Conservation (phyloP, 92 coral and sea anemone species). For the Muricea muricata region DNA sequence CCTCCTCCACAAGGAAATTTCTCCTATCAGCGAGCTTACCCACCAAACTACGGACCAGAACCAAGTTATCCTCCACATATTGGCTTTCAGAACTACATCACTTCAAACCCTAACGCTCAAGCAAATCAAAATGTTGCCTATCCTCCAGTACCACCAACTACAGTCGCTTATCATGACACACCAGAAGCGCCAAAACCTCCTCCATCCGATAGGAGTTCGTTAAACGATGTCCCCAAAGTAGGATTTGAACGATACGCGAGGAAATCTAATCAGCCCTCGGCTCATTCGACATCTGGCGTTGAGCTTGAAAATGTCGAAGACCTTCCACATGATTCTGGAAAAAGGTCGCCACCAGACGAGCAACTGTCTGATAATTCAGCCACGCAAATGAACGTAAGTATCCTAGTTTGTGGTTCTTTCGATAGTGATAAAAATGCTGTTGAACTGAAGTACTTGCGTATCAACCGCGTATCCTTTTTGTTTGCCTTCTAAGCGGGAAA, state of each 20-base stretch:
- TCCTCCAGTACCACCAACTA: background rate
- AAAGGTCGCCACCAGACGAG: background rate
- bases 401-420: background rate
- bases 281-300: slow-evolving; percentile 26
- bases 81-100: slow-evolving; percentile 31
- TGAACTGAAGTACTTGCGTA: too few species aligned
- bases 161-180: slow-evolving; percentile 5
- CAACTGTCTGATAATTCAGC: slow-evolving; percentile 2
- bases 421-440: too few species aligned
- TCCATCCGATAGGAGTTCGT: background rate
- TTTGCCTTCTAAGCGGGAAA: too few species aligned
- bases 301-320: slow-evolving; percentile 37
- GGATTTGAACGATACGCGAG: slow-evolving; percentile 26
- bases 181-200: background rate
- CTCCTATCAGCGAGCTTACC: slow-evolving; percentile 3
- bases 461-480: too few species aligned
- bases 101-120: background rate
- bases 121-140: background rate
- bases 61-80: background rate
- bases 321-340: background rate
- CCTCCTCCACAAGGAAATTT: slow-evolving; percentile 19
- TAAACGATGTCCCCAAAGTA: background rate
- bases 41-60: background rate
- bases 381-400: background rate
- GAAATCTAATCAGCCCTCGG: background rate